These are phyloP conservation scores for Penelope pileata DNA, from an alignment of 2,113 vertebrate species.

Conservation along the genomic window DNA sequence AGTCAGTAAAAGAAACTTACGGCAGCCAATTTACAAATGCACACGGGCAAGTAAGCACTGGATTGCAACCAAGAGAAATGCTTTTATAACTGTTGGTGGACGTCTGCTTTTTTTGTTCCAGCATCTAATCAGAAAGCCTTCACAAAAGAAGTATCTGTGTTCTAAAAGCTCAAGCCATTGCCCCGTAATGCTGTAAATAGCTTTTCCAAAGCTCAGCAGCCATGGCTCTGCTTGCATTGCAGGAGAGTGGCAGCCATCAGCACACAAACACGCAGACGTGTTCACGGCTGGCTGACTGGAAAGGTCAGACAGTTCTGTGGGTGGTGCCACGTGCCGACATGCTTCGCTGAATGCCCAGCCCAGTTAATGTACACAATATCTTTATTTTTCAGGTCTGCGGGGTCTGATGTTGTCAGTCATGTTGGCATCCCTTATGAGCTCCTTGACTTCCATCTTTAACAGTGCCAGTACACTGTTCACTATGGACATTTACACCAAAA, in stretches of 20 bases:
- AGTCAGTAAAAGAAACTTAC: not conserved
- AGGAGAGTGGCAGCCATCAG: not conserved
- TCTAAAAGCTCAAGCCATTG: not conserved
- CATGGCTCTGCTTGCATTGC: not conserved
- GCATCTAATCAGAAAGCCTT: not conserved
- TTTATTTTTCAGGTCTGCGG: conserved; percentile 82
- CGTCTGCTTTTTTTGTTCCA: not conserved
- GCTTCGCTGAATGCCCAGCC: rapidly evolving
- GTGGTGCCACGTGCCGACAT: rapidly evolving
- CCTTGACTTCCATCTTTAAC: conserved; percentile 97
- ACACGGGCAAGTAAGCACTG: not conserved
- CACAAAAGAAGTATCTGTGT: not conserved
- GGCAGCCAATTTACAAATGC: not conserved
- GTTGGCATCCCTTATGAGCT: conserved; percentile 97
- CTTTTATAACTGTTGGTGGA: not conserved
- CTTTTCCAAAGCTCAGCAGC: not conserved
- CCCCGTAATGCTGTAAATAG: not conserved
- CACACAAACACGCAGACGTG: rapidly evolving
- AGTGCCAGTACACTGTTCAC: conserved; percentile 96
- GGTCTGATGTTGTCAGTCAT: conserved; percentile 96
- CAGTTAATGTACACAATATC: rapidly evolving
- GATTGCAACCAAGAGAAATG: not conserved
- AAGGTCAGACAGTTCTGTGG: rapidly evolving
- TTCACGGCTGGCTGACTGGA: not conserved
- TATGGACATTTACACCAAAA: conserved; percentile 93